These are phyloP conservation scores for Leucophenga varia DNA, from an alignment of 1,140 invertebrate species.

Conservation along the genomic window DNA sequence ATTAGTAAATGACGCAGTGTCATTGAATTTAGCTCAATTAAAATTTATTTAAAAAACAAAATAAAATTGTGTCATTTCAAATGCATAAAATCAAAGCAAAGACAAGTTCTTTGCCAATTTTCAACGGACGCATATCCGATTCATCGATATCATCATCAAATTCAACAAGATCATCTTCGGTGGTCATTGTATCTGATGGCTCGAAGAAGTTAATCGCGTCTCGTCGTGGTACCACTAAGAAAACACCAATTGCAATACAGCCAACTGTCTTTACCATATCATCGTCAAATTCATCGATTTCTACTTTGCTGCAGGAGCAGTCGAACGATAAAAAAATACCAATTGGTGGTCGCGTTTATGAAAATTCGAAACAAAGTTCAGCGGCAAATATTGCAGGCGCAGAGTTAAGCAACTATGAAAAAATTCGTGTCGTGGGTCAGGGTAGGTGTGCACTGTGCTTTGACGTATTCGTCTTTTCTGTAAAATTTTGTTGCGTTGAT, in stretches of 20 bases:
- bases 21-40: too few relatives aligned
- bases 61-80: too few relatives aligned
- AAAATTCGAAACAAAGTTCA: too few relatives aligned
- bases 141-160: slow-evolving; percentile 36
- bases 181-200: too few relatives aligned
- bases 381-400: slow-evolving; percentile 25
- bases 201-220: too few relatives aligned
- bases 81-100: slow-evolving; percentile 49
- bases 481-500: neutral
- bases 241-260: slow-evolving; percentile 4
- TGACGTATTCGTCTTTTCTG: neutral
- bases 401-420: slow-evolving; percentile 47
- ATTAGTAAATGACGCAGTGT: too few relatives aligned
- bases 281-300: slow-evolving; percentile 26
- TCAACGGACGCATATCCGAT: slow-evolving; percentile 47
- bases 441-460: too few relatives aligned
- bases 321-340: too few relatives aligned
- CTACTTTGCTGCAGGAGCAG: too few relatives aligned
- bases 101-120: slow-evolving; percentile 44
- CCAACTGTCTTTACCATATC: slow-evolving; percentile 42
- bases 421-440: slow-evolving; percentile 46
- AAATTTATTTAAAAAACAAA: too few relatives aligned
- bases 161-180: slow-evolving; percentile 18
- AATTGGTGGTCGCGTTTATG: too few relatives aligned
- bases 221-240: too few relatives aligned